Evolutionary conservation across 2,113 vertebrate species (phyloP), one percentile per base, ranked within the genome.

Genomic region (Coreoperca whiteheadi): DNA sequence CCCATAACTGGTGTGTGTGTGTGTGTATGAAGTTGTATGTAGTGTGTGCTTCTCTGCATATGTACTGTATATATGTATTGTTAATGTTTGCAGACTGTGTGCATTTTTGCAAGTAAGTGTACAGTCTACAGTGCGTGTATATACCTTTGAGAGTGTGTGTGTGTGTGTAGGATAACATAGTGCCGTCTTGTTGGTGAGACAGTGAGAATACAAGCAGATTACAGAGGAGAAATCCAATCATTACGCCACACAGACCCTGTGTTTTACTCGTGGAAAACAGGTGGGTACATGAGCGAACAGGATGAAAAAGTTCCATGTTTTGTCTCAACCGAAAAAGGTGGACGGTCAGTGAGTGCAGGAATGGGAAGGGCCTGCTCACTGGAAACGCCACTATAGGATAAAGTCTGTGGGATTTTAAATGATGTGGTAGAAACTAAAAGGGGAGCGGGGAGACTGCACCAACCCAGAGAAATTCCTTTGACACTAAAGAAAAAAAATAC

Each of bases 161-260:
- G 73, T 60, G 11, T 16, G 50, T 68, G 30, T 12, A 77, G 53
- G 66, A 87, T 84, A 77, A 81, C 86, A 82, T 20, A 86, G 84
- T 71, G 78, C 69, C 20, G 84, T 71, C 83, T 81, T 77, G 89
- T 73, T 90, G 85, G 85, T 81, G 90, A 90, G 87, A 90, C 85
- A 75, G 90, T 92, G 91, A 93, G 92, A 92, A 92, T 91, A 88
- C 81, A 87, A 82, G 88, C 82, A 95, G 95, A 95, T 95, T 96
- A 95, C 93, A 95, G 94, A 95, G 94, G 64, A 95, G 92, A 91
- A 94, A 94, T 93, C 60, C 86, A 20, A 94, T 95, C 93, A 95
- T 94, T 95, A 95, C 83, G 65, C 81, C 88, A 85, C 81, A 79
- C 89, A 89, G 88, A 94, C 87, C 91, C 93, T 94, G 92, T 95